Evolutionary conservation across 2,888 invertebrate species (phyloP).

Genomic region (Dynastes maya): DNA sequence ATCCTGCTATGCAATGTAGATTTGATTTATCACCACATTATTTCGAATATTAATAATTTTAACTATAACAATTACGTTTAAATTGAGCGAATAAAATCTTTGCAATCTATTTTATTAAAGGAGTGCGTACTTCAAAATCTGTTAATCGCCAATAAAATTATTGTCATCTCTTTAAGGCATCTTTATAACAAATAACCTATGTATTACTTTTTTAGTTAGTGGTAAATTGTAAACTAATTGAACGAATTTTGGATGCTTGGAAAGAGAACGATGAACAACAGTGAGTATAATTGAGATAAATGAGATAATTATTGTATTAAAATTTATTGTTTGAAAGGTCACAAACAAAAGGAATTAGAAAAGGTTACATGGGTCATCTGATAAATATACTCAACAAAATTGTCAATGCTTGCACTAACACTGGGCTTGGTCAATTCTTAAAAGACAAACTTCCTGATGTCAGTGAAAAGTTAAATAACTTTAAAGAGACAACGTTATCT

Average conservation of each 20-base stretch:
- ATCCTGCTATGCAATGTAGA: too few species aligned
- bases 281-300: constrained; percentile 74
- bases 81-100: too few species aligned
- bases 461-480: constrained; percentile 67
- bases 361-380: constrained; percentile 80
- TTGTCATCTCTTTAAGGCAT: too few species aligned
- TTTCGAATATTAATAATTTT: too few species aligned
- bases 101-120: too few species aligned
- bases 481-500: constrained; percentile 65
- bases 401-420: constrained; percentile 72
- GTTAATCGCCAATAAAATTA: too few species aligned
- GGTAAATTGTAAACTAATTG: constrained; percentile 85
- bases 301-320: constrained; percentile 45
- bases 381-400: constrained; percentile 77
- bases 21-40: too few species aligned
- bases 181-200: neutral
- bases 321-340: constrained; percentile 65
- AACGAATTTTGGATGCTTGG: constrained; percentile 87
- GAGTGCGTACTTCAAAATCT: too few species aligned
- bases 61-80: too few species aligned
- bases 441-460: constrained; percentile 72
- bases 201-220: constrained; percentile 64
- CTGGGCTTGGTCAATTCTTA: constrained; percentile 74
- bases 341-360: constrained; percentile 73
- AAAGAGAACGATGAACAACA: constrained; percentile 84